A percentile compares a stretch with the other conserved stretches of the same genome.
Evolutionary conservation across 2,113 vertebrate genomes (phyloP).

Genomic region (Engraulis encrasicolus): DNA sequence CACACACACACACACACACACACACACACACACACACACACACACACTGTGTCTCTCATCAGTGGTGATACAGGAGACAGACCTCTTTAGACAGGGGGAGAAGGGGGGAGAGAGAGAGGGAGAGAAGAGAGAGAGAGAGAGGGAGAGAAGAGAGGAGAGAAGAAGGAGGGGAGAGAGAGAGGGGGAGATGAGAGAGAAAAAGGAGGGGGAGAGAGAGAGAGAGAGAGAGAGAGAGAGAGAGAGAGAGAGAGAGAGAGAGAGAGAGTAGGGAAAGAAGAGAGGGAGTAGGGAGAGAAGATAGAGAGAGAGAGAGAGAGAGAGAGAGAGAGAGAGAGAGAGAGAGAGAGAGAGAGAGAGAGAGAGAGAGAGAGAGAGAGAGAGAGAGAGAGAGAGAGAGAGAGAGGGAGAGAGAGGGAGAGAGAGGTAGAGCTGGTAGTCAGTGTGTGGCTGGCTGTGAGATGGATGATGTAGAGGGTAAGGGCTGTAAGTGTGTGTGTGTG

Average conservation of each 20-base stretch:
- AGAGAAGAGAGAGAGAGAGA: not conserved
- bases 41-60: not conserved
- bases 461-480: conserved; percentile 43
- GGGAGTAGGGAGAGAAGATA: too few species aligned
- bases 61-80: not conserved
- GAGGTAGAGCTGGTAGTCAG: not conserved
- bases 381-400: conserved; percentile 15
- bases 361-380: not conserved
- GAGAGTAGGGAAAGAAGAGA: not conserved
- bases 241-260: too few species aligned
- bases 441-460: conserved; percentile 22
- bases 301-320: not conserved
- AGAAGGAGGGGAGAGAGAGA: too few species aligned
- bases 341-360: not conserved
- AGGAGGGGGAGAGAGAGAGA: too few species aligned
- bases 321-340: conserved; percentile 7
- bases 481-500: too few species aligned
- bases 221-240: too few species aligned
- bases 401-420: not conserved
- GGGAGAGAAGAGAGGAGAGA: not conserved
- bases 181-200: too few species aligned
- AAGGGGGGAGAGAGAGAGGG: too few species aligned
- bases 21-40: not conserved
- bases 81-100: not conserved
- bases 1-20: not conserved